Evolutionary conservation across 2,113 vertebrate species (phyloP), one percentile per base, ranked within the genome.

Genomic region (Sakesphorus luctuosus): DNA sequence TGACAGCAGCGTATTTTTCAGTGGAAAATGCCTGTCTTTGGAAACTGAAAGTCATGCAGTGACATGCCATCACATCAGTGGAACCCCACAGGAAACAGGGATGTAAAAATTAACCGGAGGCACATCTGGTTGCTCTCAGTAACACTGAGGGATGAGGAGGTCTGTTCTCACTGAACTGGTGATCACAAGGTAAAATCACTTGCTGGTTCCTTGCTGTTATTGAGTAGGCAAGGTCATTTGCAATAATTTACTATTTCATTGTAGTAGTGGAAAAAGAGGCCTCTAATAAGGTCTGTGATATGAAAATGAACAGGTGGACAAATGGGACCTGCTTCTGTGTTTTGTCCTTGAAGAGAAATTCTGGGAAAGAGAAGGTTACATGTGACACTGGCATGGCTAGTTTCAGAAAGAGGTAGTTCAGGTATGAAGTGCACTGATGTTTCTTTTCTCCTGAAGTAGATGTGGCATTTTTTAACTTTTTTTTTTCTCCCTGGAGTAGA

Each of bases 281-380:
- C 9, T 74, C 66, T 56, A 56, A 35, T 89, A 77, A 74, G 17
- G n/a, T 33, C n/a, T 43, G 46, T 6, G 24, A n/a, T 93, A 59
- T 2, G 82, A 84, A 89, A 93, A 89, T 46, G 73, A 74, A 84
- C 94, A 94, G 90, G 25, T 91, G 74, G 26, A 52, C 40, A 76
- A 89, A 85, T n/a, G 59, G 31, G 82, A 47, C 24, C 55, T 53
- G n/a, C n/a, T 56, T 73, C 35, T 69, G 40, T 2, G 0, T 63
- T 84, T 89, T 5, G 50, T 58, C 78, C 93, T 91, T 95, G 55
- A 58, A 69, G 78, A 65, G 29, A 47, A 36, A 52, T 38, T 50
- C 40, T 92, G 66, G 91, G 69, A 73, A 94, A 43, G n/a, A 43
- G 74, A 69, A 78, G 36, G n/a, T 40, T 56, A 23, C 31, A 26